A percentile compares a stretch with the other conserved stretches of the same genome.
phyloP scores from a whole-genome alignment of 2,888 invertebrate genomes.

The Athrips mouffetella region DNA sequence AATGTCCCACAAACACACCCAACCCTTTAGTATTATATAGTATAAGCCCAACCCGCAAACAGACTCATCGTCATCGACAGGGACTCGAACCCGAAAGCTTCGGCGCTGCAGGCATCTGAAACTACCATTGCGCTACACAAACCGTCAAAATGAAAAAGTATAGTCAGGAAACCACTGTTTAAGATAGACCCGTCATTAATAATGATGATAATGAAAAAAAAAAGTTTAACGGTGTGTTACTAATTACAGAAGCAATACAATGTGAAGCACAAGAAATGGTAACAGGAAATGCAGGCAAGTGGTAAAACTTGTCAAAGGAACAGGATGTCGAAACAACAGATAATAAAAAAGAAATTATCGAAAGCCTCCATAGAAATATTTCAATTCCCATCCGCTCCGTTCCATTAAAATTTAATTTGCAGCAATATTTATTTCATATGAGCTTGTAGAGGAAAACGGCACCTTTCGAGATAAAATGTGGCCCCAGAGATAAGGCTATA shows the following conservation, averaged over 20 bases:
- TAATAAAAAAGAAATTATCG: constrained; percentile 36
- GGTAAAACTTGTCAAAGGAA: constrained; percentile 39
- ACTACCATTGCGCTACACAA: too few species aligned
- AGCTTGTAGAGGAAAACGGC: constrained; percentile 23
- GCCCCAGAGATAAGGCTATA: constrained; percentile 26
- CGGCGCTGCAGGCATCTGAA: too few species aligned
- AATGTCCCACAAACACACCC: too few species aligned
- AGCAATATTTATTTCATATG: constrained; percentile 16
- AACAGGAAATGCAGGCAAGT: constrained; percentile 48
- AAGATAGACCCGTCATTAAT: constrained; percentile 5
- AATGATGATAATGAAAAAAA: constrained; percentile 25
- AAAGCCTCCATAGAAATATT: constrained; percentile 15
- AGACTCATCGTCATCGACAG: too few species aligned
- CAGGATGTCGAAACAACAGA: constrained; percentile 39
- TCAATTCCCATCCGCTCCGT: neutral
- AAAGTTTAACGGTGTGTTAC: constrained; percentile 38
- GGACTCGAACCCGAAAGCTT: neutral
- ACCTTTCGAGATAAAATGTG: constrained; percentile 27
- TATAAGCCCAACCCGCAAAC: too few species aligned
- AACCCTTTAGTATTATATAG: too few species aligned
- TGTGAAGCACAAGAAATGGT: constrained; percentile 34
- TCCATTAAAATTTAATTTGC: constrained; percentile 16
- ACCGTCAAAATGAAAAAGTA: too few species aligned
- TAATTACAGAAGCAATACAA: constrained; percentile 30
- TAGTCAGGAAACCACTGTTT: neutral